Conservation (phyloP, 1,140 invertebrate genomes). For the Copidosoma floridanum region DNA sequence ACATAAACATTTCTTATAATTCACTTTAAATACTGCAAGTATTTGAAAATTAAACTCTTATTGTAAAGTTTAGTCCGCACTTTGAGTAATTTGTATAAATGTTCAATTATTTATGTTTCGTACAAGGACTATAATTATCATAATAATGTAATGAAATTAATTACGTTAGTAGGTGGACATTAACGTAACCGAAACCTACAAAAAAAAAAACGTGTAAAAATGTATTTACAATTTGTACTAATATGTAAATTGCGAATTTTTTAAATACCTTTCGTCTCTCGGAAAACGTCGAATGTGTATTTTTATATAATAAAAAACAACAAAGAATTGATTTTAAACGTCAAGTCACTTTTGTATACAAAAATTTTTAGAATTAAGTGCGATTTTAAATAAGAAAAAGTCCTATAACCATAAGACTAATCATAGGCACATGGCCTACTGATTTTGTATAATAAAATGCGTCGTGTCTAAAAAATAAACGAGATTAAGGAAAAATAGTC, state of each 20-base stretch:
- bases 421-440: conserved; percentile 16
- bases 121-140: conserved; percentile 39
- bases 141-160: conserved; percentile 53
- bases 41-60: conserved; percentile 46
- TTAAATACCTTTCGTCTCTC: conserved; percentile 30
- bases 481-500: conserved; percentile 51
- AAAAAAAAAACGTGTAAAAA: conserved; percentile 54
- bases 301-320: conserved; percentile 48
- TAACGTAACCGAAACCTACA: conserved; percentile 45
- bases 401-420: conserved; percentile 24
- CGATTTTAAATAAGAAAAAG: conserved; percentile 45
- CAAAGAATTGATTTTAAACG: conserved; percentile 46
- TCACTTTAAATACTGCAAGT: conserved; percentile 35
- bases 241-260: conserved; percentile 28
- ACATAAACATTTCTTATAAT: conserved; percentile 20
- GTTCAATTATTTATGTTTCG: conserved; percentile 53
- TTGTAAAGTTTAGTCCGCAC: conserved; percentile 44
- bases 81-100: conserved; percentile 50
- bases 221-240: conserved; percentile 29
- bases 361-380: conserved; percentile 32
- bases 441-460: conserved; percentile 22
- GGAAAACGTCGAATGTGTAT: conserved; percentile 42
- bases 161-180: conserved; percentile 34
- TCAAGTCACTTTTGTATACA: conserved; percentile 53
- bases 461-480: conserved; percentile 7